Conservation (phyloP, 2,113 vertebrate species). For the Calcarius ornatus region DNA sequence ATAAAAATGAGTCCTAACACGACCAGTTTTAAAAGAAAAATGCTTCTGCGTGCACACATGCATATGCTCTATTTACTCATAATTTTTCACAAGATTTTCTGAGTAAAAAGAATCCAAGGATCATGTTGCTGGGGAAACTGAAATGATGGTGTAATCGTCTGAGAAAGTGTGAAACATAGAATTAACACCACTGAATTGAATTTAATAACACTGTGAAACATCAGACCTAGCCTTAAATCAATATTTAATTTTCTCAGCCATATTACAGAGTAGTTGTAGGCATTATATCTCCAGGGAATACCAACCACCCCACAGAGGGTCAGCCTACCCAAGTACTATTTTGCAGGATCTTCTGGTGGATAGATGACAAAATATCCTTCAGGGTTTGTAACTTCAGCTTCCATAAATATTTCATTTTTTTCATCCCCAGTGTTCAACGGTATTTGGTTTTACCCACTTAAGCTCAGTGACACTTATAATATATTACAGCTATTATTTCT, state of each 20-base stretch:
- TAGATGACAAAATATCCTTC: slow-evolving; percentile 17
- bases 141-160: slow-evolving; percentile 61
- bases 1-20: background rate
- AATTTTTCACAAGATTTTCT: slow-evolving; percentile 13
- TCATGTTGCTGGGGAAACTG: slow-evolving; percentile 10
- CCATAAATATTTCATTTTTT: background rate
- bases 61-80: background rate
- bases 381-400: background rate
- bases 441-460: background rate
- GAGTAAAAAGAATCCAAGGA: background rate
- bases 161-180: slow-evolving; percentile 54
- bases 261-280: slow-evolving; percentile 21
- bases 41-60: rapidly evolving
- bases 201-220: slow-evolving; percentile 64
- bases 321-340: background rate
- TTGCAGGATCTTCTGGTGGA: slow-evolving; percentile 8
- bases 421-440: background rate
- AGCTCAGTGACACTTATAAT: background rate
- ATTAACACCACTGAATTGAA: slow-evolving; percentile 69
- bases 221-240: slow-evolving; percentile 63
- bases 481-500: background rate
- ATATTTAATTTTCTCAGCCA: slow-evolving; percentile 75
- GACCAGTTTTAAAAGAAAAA: background rate
- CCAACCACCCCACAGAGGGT: background rate
- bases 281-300: slow-evolving; percentile 33